These are phyloP conservation scores for Alviniconcha strummeri DNA, from an alignment of 2,888 invertebrate genomes.

Conservation along the genomic window DNA sequence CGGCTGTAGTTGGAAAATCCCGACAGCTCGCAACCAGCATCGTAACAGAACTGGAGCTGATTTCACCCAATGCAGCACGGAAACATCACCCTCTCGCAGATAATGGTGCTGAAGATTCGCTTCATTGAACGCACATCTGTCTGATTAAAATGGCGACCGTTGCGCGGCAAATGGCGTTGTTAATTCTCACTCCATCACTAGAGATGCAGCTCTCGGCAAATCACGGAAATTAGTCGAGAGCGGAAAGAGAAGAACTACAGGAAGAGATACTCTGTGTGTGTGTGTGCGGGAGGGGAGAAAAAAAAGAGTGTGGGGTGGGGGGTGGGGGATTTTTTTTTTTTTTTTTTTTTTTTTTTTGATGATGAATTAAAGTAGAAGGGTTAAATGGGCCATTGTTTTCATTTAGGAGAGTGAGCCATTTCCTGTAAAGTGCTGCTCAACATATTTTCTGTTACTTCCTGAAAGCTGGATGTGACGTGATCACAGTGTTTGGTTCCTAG, in stretches of 20 bases:
- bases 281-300: neutral
- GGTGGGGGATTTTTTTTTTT: neutral
- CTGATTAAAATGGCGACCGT: slow-evolving; percentile 39
- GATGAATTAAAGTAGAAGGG: neutral
- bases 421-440: too few species aligned
- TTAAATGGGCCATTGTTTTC: slow-evolving; percentile 16
- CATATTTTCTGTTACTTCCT: too few species aligned
- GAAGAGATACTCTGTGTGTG: neutral
- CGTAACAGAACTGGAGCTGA: neutral
- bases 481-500: too few species aligned
- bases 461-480: too few species aligned
- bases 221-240: slow-evolving; percentile 28
- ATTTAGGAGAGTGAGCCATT: neutral
- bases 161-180: slow-evolving; percentile 33
- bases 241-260: neutral
- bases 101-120: slow-evolving; percentile 4
- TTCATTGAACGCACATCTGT: slow-evolving; percentile 21
- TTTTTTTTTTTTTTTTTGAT: neutral
- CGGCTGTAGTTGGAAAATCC: too few species aligned
- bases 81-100: slow-evolving; percentile 5
- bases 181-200: slow-evolving; percentile 41
- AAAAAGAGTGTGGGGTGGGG: neutral
- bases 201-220: slow-evolving; percentile 6
- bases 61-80: slow-evolving; percentile 1
- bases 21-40: too few species aligned